A percentile compares a stretch with the other conserved stretches of the same genome.
These are phyloP conservation scores for Amblyjoppa proteus DNA, from an alignment of 2,888 invertebrate genomes.

Conservation along the genomic window DNA sequence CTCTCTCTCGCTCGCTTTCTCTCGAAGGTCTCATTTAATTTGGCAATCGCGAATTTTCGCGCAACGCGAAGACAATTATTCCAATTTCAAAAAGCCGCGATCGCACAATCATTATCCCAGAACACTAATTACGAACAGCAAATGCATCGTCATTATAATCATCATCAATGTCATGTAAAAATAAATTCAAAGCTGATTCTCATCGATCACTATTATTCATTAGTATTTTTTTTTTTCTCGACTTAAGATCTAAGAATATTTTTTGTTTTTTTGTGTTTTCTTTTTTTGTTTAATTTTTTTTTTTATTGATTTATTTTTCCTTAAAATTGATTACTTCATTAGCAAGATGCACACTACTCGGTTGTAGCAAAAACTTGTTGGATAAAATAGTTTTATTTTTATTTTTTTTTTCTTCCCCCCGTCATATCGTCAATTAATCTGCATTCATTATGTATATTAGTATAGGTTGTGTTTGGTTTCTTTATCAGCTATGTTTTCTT, in stretches of 20 bases:
- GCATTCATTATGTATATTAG: constrained; percentile 68
- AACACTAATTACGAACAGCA: constrained; percentile 76
- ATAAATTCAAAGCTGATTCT: constrained; percentile 84
- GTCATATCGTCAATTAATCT: constrained; percentile 66
- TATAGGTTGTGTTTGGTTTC: constrained; percentile 66
- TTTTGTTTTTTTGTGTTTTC: constrained; percentile 64
- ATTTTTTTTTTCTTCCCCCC: constrained; percentile 66
- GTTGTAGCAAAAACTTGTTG: constrained; percentile 84
- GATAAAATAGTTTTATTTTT: constrained; percentile 82
- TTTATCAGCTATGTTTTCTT: constrained; percentile 56
- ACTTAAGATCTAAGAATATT: constrained; percentile 80
- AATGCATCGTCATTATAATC: constrained; percentile 74
- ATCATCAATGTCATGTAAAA: constrained; percentile 82
- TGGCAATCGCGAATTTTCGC: constrained; percentile 43
- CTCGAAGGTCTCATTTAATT: constrained; percentile 57
- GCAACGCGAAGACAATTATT: constrained; percentile 58
- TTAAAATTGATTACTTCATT: constrained; percentile 73
- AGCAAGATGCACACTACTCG: constrained; percentile 82
- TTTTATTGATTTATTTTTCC: constrained; percentile 74
- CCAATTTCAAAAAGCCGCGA: constrained; percentile 66
- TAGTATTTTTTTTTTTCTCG: constrained; percentile 72
- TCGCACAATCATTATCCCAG: constrained; percentile 70
- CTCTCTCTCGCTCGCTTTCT: background rate
- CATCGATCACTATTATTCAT: constrained; percentile 74
- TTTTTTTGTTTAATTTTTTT: constrained; percentile 49